phyloP scores from a whole-genome alignment of 2,797 vertebrate genomes.

The Rousettus madagascariensis region DNA sequence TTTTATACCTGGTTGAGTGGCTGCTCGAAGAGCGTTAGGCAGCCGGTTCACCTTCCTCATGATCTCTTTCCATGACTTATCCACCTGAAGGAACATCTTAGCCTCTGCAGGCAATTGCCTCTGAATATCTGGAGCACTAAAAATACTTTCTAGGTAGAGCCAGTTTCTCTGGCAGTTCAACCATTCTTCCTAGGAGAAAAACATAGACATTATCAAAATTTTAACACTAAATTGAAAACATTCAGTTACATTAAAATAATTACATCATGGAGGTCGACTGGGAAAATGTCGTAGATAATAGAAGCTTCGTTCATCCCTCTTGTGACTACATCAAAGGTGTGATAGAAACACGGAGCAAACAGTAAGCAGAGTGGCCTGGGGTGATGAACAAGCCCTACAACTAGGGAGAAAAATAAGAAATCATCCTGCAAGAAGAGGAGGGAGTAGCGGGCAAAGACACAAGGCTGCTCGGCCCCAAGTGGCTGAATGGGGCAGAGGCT shows the following conservation, averaged over 20 bases:
- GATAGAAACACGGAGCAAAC: too few species aligned
- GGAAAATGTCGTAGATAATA: too few species aligned
- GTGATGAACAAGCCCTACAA: too few species aligned
- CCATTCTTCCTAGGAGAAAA: slow-evolving; percentile 88
- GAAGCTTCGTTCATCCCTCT: too few species aligned
- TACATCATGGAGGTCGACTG: not conserved
- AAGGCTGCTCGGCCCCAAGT: too few species aligned
- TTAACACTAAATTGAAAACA: not conserved
- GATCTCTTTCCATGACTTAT: slow-evolving; percentile 92
- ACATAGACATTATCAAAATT: not conserved
- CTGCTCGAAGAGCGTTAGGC: slow-evolving; percentile 88
- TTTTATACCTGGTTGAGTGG: slow-evolving; percentile 86
- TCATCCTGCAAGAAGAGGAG: too few species aligned
- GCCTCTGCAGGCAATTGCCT: slow-evolving; percentile 89
- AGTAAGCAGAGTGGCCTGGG: too few species aligned
- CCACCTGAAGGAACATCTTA: slow-evolving; percentile 91
- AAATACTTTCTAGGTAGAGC: slow-evolving; percentile 92
- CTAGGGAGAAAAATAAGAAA: too few species aligned
- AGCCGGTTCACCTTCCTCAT: slow-evolving; percentile 89
- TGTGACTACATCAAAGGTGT: too few species aligned
- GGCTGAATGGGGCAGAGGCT: too few species aligned
- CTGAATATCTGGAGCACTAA: slow-evolving; percentile 90
- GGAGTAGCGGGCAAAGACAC: too few species aligned
- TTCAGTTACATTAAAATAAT: not conserved
- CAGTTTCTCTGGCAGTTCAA: slow-evolving; percentile 90